phyloP scores from a whole-genome alignment of 2,888 invertebrate species.

The Mythimna lalbum region DNA sequence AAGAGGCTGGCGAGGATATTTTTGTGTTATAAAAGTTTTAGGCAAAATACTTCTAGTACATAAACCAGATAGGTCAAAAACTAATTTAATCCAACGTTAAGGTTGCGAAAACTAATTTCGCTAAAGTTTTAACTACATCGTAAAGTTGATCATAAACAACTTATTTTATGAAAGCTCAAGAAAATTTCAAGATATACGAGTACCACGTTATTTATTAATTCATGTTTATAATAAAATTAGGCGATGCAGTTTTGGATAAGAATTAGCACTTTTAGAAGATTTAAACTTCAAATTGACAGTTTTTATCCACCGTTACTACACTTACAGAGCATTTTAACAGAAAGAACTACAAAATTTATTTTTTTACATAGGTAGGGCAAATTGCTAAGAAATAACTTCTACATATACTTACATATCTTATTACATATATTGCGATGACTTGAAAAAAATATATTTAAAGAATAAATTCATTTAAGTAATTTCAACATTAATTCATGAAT shows the following conservation, averaged over 20 bases:
- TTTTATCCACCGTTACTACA: not conserved
- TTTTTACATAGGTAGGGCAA: no score
- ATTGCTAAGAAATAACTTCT: no score
- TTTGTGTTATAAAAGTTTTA: not conserved
- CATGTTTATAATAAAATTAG: not conserved
- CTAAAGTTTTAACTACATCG: conserved; percentile 35
- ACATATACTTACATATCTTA: no score
- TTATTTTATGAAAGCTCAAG: conserved; percentile 18
- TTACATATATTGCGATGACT: no score
- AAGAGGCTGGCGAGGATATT: not conserved
- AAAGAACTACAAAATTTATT: no score
- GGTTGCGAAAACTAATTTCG: conserved; percentile 20
- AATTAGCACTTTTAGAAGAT: not conserved
- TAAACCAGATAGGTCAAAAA: conserved; percentile 9
- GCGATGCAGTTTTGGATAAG: not conserved
- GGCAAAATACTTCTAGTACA: not conserved
- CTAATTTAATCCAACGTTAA: conserved; percentile 4
- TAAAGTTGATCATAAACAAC: conserved; percentile 27
- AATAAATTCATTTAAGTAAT: no score
- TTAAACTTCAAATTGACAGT: not conserved
- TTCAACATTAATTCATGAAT: no score
- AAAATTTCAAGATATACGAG: not conserved
- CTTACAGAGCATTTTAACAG: no score
- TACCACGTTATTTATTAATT: not conserved
- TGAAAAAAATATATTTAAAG: no score